These are phyloP conservation scores for Lasius fuliginosus DNA, from an alignment of 2,888 invertebrate genomes.

Conservation along the genomic window DNA sequence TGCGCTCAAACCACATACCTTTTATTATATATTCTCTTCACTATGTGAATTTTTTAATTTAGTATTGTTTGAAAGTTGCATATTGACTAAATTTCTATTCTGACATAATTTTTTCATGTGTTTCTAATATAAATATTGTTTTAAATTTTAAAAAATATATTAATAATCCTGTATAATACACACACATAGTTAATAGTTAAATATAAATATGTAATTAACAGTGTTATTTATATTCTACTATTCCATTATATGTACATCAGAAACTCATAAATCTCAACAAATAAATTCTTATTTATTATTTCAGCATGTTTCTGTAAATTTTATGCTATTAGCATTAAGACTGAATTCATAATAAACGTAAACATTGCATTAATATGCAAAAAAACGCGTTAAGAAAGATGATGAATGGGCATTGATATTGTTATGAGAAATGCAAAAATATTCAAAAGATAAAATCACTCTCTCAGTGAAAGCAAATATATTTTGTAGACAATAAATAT, in stretches of 20 bases:
- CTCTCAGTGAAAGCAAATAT: constrained; percentile 11
- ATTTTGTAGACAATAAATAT: constrained; percentile 29
- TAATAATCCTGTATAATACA: not conserved
- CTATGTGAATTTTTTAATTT: not conserved
- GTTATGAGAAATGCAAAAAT: not conserved
- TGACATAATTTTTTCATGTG: not conserved
- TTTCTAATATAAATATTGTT: not conserved
- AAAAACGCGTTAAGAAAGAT: not conserved
- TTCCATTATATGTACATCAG: not conserved
- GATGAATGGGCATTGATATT: constrained; percentile 18
- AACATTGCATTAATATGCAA: constrained; percentile 27
- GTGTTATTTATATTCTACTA: not conserved
- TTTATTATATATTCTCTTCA: not conserved
- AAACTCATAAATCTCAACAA: constrained; percentile 13
- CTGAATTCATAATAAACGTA: not conserved
- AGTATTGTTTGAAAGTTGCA: not conserved
- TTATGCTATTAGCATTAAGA: not conserved
- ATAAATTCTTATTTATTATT: not conserved
- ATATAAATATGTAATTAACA: not conserved
- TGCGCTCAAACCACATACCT: too few species aligned
- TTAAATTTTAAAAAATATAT: constrained; percentile 10
- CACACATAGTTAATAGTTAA: not conserved
- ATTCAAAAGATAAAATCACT: constrained; percentile 16
- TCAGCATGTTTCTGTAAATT: not conserved
- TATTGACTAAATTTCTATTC: not conserved